Evolutionary conservation across 2,888 invertebrate genomes (phyloP).

Genomic region (Pyrrhosoma nymphula): DNA sequence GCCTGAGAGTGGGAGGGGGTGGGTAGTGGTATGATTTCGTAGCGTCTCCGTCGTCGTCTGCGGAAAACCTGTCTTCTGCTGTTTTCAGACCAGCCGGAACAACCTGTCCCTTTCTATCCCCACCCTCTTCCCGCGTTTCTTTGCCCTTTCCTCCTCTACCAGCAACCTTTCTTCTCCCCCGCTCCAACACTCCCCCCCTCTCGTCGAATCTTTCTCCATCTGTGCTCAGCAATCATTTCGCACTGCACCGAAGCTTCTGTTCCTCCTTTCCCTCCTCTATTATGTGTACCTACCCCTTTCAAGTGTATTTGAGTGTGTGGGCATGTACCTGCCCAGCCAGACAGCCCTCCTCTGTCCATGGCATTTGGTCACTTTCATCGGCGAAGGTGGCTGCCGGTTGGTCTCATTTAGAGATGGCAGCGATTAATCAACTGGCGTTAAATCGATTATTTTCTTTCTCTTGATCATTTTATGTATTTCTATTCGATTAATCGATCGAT

Average conservation of each 20-base stretch:
- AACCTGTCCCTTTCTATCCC: constrained; percentile 28
- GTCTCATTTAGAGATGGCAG: too few relatives aligned
- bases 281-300: not conserved
- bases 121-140: not conserved
- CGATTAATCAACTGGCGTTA: too few relatives aligned
- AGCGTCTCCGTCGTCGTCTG: constrained; percentile 44
- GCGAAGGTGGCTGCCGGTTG: not conserved
- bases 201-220: not conserved
- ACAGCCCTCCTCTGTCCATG: too few relatives aligned
- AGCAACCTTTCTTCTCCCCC: not conserved
- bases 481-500: too few relatives aligned
- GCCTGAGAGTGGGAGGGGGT: not conserved
- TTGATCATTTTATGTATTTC: too few relatives aligned
- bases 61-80: constrained; percentile 56
- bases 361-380: not conserved
- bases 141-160: not conserved
- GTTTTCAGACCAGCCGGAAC: constrained; percentile 60
- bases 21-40: not conserved
- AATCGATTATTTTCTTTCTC: too few relatives aligned
- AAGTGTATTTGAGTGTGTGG: too few relatives aligned
- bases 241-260: not conserved
- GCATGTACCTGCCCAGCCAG: not conserved
- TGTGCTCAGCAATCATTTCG: not conserved
- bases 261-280: not conserved
- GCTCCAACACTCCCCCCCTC: not conserved